phyloP scores from a whole-genome alignment of 1,140 invertebrate genomes.

The Brachionus manjavacas region DNA sequence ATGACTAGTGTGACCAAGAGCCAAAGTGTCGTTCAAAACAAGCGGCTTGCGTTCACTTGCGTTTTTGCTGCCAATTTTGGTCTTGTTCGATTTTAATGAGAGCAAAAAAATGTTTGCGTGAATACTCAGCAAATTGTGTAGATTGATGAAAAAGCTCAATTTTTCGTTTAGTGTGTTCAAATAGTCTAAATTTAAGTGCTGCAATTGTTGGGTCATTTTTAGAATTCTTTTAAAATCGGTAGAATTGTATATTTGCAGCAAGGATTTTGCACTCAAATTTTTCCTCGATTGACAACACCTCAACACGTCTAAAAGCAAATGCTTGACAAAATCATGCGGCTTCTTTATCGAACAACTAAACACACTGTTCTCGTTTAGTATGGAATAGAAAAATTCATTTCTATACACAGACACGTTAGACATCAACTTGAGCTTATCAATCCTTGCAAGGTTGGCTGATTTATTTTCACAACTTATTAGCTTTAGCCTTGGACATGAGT shows the following conservation, averaged over 20 bases:
- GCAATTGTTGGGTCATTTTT: constrained; percentile 44
- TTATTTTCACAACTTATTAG: constrained; percentile 46
- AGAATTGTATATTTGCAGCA: constrained; percentile 45
- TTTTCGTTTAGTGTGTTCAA: constrained; percentile 46
- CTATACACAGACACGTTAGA: not conserved
- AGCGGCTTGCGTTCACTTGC: not conserved
- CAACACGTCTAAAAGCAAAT: constrained; percentile 46
- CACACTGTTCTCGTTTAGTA: constrained; percentile 42
- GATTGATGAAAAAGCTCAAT: constrained; percentile 52
- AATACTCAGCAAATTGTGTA: constrained; percentile 52
- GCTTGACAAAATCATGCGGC: constrained; percentile 46
- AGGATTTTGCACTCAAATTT: constrained; percentile 47
- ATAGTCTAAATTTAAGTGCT: constrained; percentile 47
- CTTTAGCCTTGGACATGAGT: constrained; percentile 51
- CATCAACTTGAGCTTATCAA: not conserved
- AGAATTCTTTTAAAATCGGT: constrained; percentile 47
- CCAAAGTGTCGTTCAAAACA: not conserved
- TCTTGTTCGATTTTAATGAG: not conserved
- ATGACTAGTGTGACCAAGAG: not conserved
- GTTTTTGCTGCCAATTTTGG: not conserved
- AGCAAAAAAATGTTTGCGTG: constrained; percentile 44
- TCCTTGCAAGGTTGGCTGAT: not conserved
- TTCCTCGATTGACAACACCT: not conserved
- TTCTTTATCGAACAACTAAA: constrained; percentile 18
- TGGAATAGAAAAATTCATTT: constrained; percentile 17